Evolutionary conservation across 2,888 invertebrate species (phyloP).

Genomic region (Caenorhabditis plicata): DNA sequence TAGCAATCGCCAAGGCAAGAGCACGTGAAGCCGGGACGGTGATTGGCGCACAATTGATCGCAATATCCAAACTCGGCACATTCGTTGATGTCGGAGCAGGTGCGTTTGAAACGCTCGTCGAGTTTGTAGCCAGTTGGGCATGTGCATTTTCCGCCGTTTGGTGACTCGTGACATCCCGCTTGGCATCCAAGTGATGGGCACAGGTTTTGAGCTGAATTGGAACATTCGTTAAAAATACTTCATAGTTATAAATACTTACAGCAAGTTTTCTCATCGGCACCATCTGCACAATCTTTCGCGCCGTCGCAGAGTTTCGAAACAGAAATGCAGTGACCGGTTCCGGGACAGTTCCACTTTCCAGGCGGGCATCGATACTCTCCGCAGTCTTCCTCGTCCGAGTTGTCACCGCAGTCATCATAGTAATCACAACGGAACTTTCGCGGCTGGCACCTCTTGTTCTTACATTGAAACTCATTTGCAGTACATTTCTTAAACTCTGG

Average conservation of each 20-base stretch:
- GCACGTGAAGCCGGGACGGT: conserved; percentile 75
- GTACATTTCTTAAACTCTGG: conserved; percentile 63
- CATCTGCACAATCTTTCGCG: conserved; percentile 92
- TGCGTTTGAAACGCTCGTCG: conserved; percentile 78
- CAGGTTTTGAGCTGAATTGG: conserved; percentile 73
- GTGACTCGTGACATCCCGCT: conserved; percentile 85
- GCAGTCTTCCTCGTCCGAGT: conserved; percentile 74
- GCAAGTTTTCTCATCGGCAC: conserved; percentile 78
- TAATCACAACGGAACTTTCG: conserved; percentile 69
- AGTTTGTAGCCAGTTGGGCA: conserved; percentile 84
- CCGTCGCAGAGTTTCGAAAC: conserved; percentile 92
- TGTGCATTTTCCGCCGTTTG: conserved; percentile 75
- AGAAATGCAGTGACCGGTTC: conserved; percentile 83
- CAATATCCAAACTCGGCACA: conserved; percentile 72
- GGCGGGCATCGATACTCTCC: conserved; percentile 64
- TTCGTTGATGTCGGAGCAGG: conserved; percentile 89
- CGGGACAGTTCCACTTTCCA: conserved; percentile 59
- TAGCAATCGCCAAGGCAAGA: conserved; percentile 62
- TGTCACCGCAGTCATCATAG: conserved; percentile 89
- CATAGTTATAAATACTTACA: conserved; percentile 44
- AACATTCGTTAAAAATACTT: background rate
- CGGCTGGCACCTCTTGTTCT: conserved; percentile 66
- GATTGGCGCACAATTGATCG: conserved; percentile 89
- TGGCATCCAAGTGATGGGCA: conserved; percentile 86
- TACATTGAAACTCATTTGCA: conserved; percentile 65